These are phyloP conservation scores for Spea bombifrons DNA, from an alignment of 2,113 vertebrate species.

Conservation along the genomic window DNA sequence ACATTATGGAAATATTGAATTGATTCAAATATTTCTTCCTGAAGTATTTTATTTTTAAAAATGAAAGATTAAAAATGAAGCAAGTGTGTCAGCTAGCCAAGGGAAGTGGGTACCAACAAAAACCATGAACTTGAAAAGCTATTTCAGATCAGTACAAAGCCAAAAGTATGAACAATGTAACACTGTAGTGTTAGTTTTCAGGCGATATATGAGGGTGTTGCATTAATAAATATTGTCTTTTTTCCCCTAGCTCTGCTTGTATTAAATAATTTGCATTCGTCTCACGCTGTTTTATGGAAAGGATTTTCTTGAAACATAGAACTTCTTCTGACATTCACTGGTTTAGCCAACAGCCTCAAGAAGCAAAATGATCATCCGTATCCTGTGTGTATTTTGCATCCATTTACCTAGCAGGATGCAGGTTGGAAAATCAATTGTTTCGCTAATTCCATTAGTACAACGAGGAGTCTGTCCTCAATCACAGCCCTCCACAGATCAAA, in stretches of 20 bases:
- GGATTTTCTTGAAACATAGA: not conserved
- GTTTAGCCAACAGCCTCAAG: conserved; percentile 8
- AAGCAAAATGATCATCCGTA: conserved; percentile 14
- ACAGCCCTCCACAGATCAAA: conserved; percentile 14
- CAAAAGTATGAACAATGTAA: not conserved
- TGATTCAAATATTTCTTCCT: too few species aligned
- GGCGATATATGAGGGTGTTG: not conserved
- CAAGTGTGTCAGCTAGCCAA: not conserved
- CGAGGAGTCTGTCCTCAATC: conserved; percentile 23
- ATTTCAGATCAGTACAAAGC: not conserved
- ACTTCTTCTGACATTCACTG: not conserved
- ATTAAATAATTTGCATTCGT: not conserved
- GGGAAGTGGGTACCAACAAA: not conserved
- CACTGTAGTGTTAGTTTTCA: not conserved
- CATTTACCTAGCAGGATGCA: conserved; percentile 4
- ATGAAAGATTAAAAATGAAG: too few species aligned
- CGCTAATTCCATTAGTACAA: conserved; percentile 47
- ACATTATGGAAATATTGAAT: too few species aligned
- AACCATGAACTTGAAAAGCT: not conserved
- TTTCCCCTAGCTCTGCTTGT: not conserved
- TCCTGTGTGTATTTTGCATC: conserved; percentile 19
- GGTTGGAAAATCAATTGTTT: conserved; percentile 42
- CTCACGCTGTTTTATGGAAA: conserved; percentile 5
- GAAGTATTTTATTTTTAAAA: too few species aligned
- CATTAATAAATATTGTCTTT: not conserved